These are phyloP conservation scores for Liopterus haemorrhoidalis DNA, from an alignment of 2,888 invertebrate species.

Conservation along the genomic window DNA sequence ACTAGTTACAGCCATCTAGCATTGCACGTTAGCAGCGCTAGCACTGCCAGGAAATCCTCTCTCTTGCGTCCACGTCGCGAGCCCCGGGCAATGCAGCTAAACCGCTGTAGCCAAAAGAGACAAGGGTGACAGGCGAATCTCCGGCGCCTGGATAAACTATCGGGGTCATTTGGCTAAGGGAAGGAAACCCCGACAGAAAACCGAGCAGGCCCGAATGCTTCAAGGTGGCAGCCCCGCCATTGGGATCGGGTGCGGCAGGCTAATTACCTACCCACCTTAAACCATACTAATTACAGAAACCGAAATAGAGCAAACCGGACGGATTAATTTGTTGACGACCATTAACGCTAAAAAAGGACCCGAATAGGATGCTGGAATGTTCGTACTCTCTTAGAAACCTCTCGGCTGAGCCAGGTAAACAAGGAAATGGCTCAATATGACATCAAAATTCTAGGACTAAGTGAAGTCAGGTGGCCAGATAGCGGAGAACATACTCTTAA, in stretches of 20 bases:
- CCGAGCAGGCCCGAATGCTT: too few species aligned
- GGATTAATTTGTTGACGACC: conserved; percentile 1
- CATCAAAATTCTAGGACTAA: background rate
- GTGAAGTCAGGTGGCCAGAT: conserved; percentile 4
- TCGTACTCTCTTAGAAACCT: conserved; percentile 1
- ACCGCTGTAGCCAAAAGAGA: too few species aligned
- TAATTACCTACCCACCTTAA: conserved; percentile 9
- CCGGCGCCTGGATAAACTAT: too few species aligned
- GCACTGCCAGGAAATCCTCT: too few species aligned
- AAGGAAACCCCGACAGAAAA: too few species aligned
- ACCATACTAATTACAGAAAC: background rate
- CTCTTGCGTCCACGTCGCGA: too few species aligned
- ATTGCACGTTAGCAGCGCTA: too few species aligned
- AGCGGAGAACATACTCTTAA: background rate
- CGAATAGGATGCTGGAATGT: conserved; percentile 8
- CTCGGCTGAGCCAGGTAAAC: background rate
- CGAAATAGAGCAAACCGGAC: conserved; percentile 1
- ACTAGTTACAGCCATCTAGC: too few species aligned
- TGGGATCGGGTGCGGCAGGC: conserved; percentile 6
- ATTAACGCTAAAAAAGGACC: background rate
- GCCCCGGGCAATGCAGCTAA: too few species aligned
- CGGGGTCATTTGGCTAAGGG: too few species aligned
- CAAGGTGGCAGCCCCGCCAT: conserved; percentile 10
- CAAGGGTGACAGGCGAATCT: too few species aligned
- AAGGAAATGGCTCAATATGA: conserved; percentile 1